Base-by-base conservation (phyloP, 2,113 vertebrate species). In the Hypocryptadius cinnamomeus region DNA sequence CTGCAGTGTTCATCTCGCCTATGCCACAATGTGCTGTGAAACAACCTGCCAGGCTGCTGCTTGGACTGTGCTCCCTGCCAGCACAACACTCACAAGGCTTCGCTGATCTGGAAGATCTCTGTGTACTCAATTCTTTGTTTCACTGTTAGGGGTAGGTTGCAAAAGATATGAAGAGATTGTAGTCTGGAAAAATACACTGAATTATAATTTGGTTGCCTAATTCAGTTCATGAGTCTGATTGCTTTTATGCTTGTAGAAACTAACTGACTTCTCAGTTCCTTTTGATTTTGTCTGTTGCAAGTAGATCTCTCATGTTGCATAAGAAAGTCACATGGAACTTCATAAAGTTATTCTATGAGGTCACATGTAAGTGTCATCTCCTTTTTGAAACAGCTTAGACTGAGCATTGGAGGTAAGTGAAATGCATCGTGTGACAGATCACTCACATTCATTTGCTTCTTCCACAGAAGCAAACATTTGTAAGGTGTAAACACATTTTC, bases 21-120 rank as follows among this genome's bases (percentile, higher is more conserved):
- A 0, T 56, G 51, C 28, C 14, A 28, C 0, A 0, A 8, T 37
- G 19, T 16, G 14, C 37, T 63, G 15, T 64, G 33, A 59, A 85
- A 53, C 13, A 42, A 21, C n/a, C 28, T 13, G 7, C 30, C 78
- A 93, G 65, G 28, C n/a, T 65, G 23, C 20, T n/a, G 8, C 69
- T 56, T 3, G 1, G n/a, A 11, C 83, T 56, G 23, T 1, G 0
- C 33, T 54, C 23, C 16, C 45, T 80, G 76, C 31, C 53, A 74
- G 56, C 6, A 0, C 44, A 44, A 14, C 24, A 50, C 21, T 61
- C 51, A n/a, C 22, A 40, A 5, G 4, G 11, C 51, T 87, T 47
- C 2, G 0, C 3, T 71, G 61, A 54, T 59, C 30, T 78, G 47
- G 35, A 40, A 87, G 74, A 68, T 33, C 19, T 88, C n/a, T 74